These are phyloP conservation scores for Speoplatyrhinus poulsoni DNA, from an alignment of 2,113 vertebrate genomes.

Conservation along the genomic window DNA sequence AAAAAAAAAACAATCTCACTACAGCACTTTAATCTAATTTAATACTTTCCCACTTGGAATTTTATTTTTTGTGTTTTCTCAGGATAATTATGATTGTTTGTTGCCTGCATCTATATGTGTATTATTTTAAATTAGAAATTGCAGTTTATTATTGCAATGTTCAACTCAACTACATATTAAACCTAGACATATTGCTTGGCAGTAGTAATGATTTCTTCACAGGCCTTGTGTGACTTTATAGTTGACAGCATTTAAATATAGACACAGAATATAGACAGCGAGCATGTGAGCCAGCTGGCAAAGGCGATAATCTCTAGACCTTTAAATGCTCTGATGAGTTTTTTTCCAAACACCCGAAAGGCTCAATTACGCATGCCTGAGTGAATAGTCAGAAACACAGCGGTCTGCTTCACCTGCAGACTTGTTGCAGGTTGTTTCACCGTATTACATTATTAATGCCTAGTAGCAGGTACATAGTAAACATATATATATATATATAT, in stretches of 20 bases:
- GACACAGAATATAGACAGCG: slow-evolving; percentile 41
- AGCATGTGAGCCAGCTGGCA: slow-evolving; percentile 69
- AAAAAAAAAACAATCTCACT: slow-evolving; percentile 6
- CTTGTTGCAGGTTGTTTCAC: neutral
- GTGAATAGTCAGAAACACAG: slow-evolving; percentile 77
- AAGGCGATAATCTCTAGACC: slow-evolving; percentile 75
- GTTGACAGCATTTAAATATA: slow-evolving; percentile 76
- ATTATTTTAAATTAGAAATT: neutral
- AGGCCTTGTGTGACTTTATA: slow-evolving; percentile 42
- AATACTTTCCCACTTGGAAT: neutral
- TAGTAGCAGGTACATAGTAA: too few relatives aligned
- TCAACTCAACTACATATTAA: too few relatives aligned
- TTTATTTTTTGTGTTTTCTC: neutral
- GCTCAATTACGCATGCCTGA: slow-evolving; percentile 73
- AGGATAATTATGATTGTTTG: too few relatives aligned
- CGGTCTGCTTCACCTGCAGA: slow-evolving; percentile 50
- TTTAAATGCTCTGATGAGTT: slow-evolving; percentile 61
- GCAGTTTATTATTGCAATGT: neutral
- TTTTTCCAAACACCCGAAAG: slow-evolving; percentile 61
- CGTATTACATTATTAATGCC: too few relatives aligned
- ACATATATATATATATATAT: too few relatives aligned
- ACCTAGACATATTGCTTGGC: slow-evolving; percentile 31
- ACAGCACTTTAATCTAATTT: slow-evolving; percentile 6
- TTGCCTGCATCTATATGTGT: neutral
- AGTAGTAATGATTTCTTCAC: slow-evolving; percentile 58